Evolutionary conservation across 2,797 vertebrate genomes (phyloP).

Genomic region (Micropoecilia bifurca): DNA sequence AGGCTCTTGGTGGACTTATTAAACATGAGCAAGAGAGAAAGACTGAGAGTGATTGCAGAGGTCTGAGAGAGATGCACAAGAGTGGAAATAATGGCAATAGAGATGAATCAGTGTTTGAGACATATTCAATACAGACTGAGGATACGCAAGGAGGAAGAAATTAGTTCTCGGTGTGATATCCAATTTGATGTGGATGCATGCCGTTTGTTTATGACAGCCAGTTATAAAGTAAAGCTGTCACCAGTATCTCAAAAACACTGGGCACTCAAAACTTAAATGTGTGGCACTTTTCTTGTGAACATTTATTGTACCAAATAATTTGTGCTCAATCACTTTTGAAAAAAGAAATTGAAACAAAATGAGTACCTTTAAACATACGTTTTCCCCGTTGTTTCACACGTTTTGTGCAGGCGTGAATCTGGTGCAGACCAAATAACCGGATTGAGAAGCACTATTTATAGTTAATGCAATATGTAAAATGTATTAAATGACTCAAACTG

Average conservation of each 20-base stretch:
- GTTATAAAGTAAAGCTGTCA: neutral
- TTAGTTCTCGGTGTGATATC: neutral
- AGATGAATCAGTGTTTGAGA: conserved; percentile 54
- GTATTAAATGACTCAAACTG: neutral
- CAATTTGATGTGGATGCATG: neutral
- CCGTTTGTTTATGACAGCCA: neutral
- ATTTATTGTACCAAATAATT: neutral
- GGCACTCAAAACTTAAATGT: neutral
- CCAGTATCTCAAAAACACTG: neutral
- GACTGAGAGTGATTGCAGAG: conserved; percentile 38
- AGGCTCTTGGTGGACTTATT: conserved; percentile 72
- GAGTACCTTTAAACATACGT: neutral
- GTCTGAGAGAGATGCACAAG: conserved; percentile 30
- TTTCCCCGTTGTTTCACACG: no score
- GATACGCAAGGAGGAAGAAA: conserved; percentile 15
- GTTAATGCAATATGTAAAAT: neutral
- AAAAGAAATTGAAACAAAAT: neutral
- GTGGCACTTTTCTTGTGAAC: neutral
- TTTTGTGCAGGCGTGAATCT: no score
- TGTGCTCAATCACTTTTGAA: neutral
- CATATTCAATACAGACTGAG: conserved; percentile 34
- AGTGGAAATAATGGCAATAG: conserved; percentile 25
- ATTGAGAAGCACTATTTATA: neutral
- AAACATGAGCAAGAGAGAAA: conserved; percentile 59
- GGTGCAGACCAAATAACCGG: no score